These are phyloP conservation scores for Galerucella nymphaeae DNA, from an alignment of 2,888 invertebrate species.

Conservation along the genomic window DNA sequence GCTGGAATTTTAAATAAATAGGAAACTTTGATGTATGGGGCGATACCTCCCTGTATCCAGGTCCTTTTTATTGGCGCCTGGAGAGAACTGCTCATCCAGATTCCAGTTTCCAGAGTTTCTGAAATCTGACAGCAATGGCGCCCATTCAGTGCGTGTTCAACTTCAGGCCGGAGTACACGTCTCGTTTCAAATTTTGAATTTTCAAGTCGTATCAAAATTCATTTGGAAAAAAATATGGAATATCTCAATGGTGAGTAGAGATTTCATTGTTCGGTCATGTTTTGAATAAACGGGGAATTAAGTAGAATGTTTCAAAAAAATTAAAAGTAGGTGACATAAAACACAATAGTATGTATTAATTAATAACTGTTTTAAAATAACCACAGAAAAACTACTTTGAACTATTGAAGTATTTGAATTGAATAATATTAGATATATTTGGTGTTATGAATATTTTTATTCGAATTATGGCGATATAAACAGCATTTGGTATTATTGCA, in stretches of 20 bases:
- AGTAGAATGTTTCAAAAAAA: too few species aligned
- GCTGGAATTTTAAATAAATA: not conserved
- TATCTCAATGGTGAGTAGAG: not conserved
- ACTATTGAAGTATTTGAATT: too few species aligned
- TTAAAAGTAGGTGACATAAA: too few species aligned
- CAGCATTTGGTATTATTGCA: too few species aligned
- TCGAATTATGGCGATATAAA: too few species aligned
- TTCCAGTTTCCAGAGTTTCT: conserved; percentile 19
- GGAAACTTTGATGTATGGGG: not conserved
- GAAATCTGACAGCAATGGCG: conserved; percentile 31
- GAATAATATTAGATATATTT: too few species aligned
- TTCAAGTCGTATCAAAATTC: not conserved
- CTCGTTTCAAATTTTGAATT: not conserved
- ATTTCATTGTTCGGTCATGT: not conserved
- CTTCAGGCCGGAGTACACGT: conserved; percentile 10
- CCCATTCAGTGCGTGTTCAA: conserved; percentile 36
- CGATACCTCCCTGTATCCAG: conserved; percentile 19
- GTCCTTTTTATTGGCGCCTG: conserved; percentile 28
- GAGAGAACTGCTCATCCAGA: conserved; percentile 32
- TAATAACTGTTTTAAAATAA: too few species aligned
- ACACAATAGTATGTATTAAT: too few species aligned
- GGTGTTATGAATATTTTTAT: too few species aligned
- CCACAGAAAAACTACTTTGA: too few species aligned
- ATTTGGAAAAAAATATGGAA: not conserved
- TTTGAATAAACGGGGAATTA: not conserved